Evolutionary conservation across 1,140 invertebrate species (phyloP).

Genomic region (silkworm (Bombyx mori)): ASM3026992v2 NC_085122.1:3810001-3810500

Average conservation of each 20-base stretch:
- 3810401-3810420: no score
- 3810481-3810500: no score
- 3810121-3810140: slow-evolving; percentile 38
- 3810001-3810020: slow-evolving; percentile 19
- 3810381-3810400: no score
- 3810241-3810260: neutral
- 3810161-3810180: slow-evolving; percentile 31
- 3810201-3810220: slow-evolving; percentile 74
- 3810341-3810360: no score
- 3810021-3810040: slow-evolving; percentile 12
- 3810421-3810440: no score
- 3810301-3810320: no score
- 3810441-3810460: no score
- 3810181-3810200: slow-evolving; percentile 55
- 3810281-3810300: no score
- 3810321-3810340: no score
- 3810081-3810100: slow-evolving; percentile 52
- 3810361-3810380: no score
- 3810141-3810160: slow-evolving; percentile 28
- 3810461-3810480: no score
- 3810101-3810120: slow-evolving; percentile 39
- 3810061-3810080: slow-evolving; percentile 37
- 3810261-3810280: no score
- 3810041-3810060: slow-evolving; percentile 31
- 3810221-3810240: slow-evolving; percentile 77